These are phyloP conservation scores for Eulemur mongoz DNA, from an alignment of 2,797 vertebrate genomes.

Conservation along the genomic window DNA sequence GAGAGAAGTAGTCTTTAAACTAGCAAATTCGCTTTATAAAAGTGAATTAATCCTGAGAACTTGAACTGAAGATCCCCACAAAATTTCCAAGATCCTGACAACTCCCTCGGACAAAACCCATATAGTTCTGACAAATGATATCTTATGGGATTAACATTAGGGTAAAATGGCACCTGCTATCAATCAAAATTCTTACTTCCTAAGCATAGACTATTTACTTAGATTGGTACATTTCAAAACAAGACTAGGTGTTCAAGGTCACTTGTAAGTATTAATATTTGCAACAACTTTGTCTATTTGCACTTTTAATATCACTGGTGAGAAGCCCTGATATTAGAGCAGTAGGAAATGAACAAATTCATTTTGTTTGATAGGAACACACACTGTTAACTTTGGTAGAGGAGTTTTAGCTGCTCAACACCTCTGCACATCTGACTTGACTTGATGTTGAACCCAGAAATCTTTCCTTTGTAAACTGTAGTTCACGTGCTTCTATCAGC, in stretches of 20 bases:
- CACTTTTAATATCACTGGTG: neutral
- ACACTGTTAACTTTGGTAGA: neutral
- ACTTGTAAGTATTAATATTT: neutral
- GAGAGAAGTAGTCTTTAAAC: neutral
- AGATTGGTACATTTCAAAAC: neutral
- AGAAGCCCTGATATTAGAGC: neutral
- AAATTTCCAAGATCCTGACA: conserved; percentile 7
- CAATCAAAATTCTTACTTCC: conserved; percentile 11
- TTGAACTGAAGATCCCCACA: neutral
- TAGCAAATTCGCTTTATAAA: neutral
- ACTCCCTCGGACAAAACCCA: neutral
- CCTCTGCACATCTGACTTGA: neutral
- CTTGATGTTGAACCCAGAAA: neutral
- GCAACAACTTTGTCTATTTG: neutral
- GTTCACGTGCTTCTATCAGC: neutral
- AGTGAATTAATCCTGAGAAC: neutral
- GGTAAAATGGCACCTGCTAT: conserved; percentile 16
- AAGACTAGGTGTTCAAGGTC: neutral
- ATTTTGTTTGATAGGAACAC: neutral
- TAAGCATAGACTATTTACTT: neutral
- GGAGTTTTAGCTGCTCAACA: neutral
- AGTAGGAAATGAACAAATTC: neutral
- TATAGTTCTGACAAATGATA: neutral
- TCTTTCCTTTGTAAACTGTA: neutral
- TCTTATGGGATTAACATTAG: neutral